phyloP scores from a whole-genome alignment of 1,140 invertebrate genomes.

The Zaprionus inermis region DNA sequence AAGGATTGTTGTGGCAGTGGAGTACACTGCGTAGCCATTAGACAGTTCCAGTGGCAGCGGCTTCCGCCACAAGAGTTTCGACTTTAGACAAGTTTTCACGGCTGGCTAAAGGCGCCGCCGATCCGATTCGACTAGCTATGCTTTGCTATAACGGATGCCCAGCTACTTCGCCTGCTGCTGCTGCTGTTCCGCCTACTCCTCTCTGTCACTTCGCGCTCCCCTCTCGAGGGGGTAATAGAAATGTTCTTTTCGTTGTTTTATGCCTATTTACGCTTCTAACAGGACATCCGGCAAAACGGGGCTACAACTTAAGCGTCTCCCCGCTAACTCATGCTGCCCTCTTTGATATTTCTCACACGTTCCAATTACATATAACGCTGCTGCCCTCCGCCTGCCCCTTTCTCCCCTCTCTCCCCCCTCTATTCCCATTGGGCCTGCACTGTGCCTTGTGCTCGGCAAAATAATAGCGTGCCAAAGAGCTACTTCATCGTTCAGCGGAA shows the following conservation, averaged over 20 bases:
- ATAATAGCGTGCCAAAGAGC: slow-evolving; percentile 84
- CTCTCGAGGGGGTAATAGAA: slow-evolving; percentile 66
- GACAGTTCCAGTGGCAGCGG: slow-evolving; percentile 67
- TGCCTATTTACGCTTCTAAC: slow-evolving; percentile 82
- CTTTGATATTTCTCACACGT: slow-evolving; percentile 83
- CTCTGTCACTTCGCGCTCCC: no score
- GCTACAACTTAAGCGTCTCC: slow-evolving; percentile 63
- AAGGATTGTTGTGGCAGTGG: slow-evolving; percentile 39
- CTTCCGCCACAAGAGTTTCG: slow-evolving; percentile 64
- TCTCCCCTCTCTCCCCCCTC: neutral
- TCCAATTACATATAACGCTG: slow-evolving; percentile 74
- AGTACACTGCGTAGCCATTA: slow-evolving; percentile 74
- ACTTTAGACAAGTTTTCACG: slow-evolving; percentile 78
- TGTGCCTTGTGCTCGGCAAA: slow-evolving; percentile 50
- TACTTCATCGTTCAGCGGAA: slow-evolving; percentile 83
- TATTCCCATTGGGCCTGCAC: neutral
- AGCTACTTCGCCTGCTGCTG: slow-evolving; percentile 2
- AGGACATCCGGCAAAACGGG: slow-evolving; percentile 79
- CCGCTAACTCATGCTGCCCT: slow-evolving; percentile 39
- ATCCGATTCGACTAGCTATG: slow-evolving; percentile 10
- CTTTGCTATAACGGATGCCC: neutral
- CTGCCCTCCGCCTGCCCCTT: neutral
- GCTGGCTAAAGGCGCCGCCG: slow-evolving; percentile 47
- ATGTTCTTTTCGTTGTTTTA: slow-evolving; percentile 82
- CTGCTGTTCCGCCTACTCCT: neutral